Evolutionary conservation across 2,888 invertebrate genomes (phyloP), one percentile per base, ranked within the genome.

Genomic region (Mallateleia sp.): DNA sequence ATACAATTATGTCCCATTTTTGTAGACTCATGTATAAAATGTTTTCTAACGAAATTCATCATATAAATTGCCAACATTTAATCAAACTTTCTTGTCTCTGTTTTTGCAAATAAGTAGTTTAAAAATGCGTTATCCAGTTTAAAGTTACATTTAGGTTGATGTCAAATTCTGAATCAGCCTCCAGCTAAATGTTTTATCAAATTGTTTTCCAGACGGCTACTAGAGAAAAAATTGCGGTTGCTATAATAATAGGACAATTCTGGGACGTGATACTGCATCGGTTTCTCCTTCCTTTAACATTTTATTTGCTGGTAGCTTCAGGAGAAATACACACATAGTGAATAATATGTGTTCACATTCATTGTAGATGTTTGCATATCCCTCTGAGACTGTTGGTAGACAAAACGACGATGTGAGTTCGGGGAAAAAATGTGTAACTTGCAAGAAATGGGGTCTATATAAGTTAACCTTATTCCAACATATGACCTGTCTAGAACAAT

Each of bases 221-320:
- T 47, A 28, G 18, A 25, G 66, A 81, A 81, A 81, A 81, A 81
- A 67, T 66, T 74, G 74, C 54, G 74, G 66, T 74, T 81, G 62
- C 45, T 20, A 64, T 72, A 72, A 74, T 81, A 74, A 81, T 72
- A 58, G 81, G 58, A 54, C 81, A 74, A 81, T 81, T 54, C 56
- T 47, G 47, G 80, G 72, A 80, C 50, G 74, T 56, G 72, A 74
- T 81, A 34, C 45, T 56, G 58, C 66, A 56, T 66, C 32, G 72
- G 64, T 74, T 81, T 50, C 81, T 56, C 72, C 72, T 56, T 66
- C 66, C 58, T 45, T 64, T 32, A 56, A 38, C 81, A 72, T 80
- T 80, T 80, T 80, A 80, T 72, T 80, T 80, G 64, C 58, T 24
- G 34, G 72, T 72, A 72, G 81, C 81, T 66, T 15, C 54, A n/a